Base-by-base conservation (phyloP, 2,888 invertebrate species). In the Latrodectus hesperus region DNA sequence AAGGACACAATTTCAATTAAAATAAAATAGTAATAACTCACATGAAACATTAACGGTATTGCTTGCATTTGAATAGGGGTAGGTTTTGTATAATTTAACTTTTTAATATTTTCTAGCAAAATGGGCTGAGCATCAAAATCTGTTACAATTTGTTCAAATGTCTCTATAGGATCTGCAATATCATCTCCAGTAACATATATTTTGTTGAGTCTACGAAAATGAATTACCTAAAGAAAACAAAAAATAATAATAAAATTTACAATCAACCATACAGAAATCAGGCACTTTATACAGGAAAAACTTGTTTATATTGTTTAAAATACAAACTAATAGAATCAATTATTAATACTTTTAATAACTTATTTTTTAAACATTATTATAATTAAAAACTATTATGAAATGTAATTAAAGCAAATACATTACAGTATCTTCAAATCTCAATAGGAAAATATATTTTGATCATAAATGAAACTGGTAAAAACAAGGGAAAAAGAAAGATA, bases 51-150 rank as follows among this genome's bases (percentile, higher is more conserved):
- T 86, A 96, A 94, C 1, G 99, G 97, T 90, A 98, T 94, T 0
- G 97, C 96, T 93, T 99, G 99, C 94, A 98, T 95, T 93, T 98
- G 98, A 90, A 98, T 95, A 0, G 97, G 95, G 0, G 98, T 98
- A 0, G 98, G 98, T 80, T 94, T 94, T 0, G 92, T 91, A 91
- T 96, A 97, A 0, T 96, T 96, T 91, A 95, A 95, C 82, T 94
- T 93, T 49, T 92, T 93, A 9, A 98, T 93, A 90, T 96, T 97
- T 52, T 94, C 93, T 12, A 96, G 92, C 1, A 98, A 92, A 22
- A 93, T 93, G 9, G 93, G 91, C 0, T 94, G 92, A 9, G 97
- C 93, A 55, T 93, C 93, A 91, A 95, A 95, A 11, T 92, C 91
- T 0, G 91, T 90, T 6, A 92, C 91, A 11, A 98, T 93, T 78